Base-by-base conservation (phyloP, 1,140 invertebrate genomes). In the Tribolium castaneum region DNA sequence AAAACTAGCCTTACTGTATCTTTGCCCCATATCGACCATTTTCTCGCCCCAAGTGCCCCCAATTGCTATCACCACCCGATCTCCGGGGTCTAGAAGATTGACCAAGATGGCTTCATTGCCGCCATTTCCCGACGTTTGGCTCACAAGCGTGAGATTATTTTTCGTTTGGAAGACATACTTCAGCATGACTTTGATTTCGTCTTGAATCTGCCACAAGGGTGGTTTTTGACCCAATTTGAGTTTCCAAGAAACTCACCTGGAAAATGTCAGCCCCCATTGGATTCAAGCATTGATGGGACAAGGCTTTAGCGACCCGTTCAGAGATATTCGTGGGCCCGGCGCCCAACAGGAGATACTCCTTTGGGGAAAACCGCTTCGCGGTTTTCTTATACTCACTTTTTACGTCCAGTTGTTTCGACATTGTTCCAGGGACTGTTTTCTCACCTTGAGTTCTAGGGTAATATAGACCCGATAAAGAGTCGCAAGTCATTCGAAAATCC, bases 121-220 rank as follows among this genome's bases (percentile, higher is more conserved):
- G 22, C 90, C 89, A 86, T 96, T 94, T 10, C 94, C 95, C 14
- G 94, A 91, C 0, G 92, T 92, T 82, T 93, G 93, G 0, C 94
- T 86, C 7, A 92, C 93, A 79, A 96, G 89, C 1, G 95, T 95
- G 66, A 94, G 87, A 1, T 88, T 85, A 83, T 94, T 95, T 25
- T 88, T 88, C 0, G 95, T 97, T 89, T 97, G 95, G 82, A 96
- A 96, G 2, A 92, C 85, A 82, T 97, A 96, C 78, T 92, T 90
- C 5, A 96, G 86, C 6, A 95, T 94, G 39, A 86, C 89, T 83
- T 95, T 94, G 10, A 95, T 91, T 70, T 97, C 94, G 83, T 95
- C 94, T 90, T 96, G 91, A 14, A 95, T 90, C 93, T 96, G 82
- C 9, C 19, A 39, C 13, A 49, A 75, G 75, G 13, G 14, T 5